These are phyloP conservation scores for Linurgus olivaceus DNA, from an alignment of 2,797 vertebrate genomes.

Conservation along the genomic window DNA sequence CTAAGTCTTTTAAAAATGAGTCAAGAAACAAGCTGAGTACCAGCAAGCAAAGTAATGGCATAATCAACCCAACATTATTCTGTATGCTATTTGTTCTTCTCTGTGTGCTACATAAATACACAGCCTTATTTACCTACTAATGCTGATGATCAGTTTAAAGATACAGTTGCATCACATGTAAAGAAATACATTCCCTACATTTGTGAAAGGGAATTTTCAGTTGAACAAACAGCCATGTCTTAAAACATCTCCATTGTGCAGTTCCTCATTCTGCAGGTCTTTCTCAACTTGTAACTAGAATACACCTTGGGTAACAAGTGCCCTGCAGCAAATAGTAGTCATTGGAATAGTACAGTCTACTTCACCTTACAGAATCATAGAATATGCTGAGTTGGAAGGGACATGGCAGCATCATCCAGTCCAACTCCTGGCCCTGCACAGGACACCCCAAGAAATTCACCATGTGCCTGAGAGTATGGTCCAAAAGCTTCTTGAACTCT, in stretches of 20 bases:
- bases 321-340: not conserved
- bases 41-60: not conserved
- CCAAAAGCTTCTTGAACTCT: not conserved
- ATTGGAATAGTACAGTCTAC: not conserved
- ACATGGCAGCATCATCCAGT: fast-evolving
- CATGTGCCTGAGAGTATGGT: not conserved
- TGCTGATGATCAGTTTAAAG: not conserved
- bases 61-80: not conserved
- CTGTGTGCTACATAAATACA: not conserved
- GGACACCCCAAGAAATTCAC: not conserved
- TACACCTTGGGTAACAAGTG: not conserved
- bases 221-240: not conserved
- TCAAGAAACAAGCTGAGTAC: not conserved
- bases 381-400: not conserved
- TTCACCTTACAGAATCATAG: not conserved
- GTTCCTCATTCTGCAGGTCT: not conserved
- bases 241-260: not conserved
- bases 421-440: not conserved
- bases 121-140: not conserved
- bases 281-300: not conserved
- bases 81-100: not conserved
- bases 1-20: not conserved
- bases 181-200: not conserved
- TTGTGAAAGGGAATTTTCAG: not conserved
- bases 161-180: not conserved